Evolutionary conservation across 2,888 invertebrate species (phyloP), one percentile per base, ranked within the genome.

Genomic region (Nasonovia ribisnigri): DNA sequence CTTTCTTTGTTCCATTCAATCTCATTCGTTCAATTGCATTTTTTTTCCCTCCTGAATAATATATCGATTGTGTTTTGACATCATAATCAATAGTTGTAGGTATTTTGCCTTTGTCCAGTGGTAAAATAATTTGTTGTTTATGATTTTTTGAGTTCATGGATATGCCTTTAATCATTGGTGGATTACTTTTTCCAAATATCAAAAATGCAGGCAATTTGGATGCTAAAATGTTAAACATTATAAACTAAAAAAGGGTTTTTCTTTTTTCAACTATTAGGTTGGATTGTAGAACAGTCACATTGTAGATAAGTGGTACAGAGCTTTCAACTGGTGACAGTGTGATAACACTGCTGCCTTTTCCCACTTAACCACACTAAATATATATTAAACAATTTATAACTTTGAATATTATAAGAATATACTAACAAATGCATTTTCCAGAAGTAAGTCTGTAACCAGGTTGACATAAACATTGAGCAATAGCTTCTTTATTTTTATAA

Each of bases 61-160:
- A 97, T 90, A 98, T 96, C 95, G 96, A 96, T 94, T 96, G 96
- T 26, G 96, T 96, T 92, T 95, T 96, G 1, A 96, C 96, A 96
- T 98, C 97, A 95, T 97, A 97, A 96, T 97, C 98, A 94, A 98
- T 96, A 88, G 97, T 97, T 92, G 97, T 96, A 94, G 97, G 97
- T 95, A 97, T 96, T 88, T 96, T 96, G 43, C 97, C 96, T 95
- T 97, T 97, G 86, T 97, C 96, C 95, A 98, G 97, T 60, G 98
- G 98, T 94, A 97, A 96, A 95, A 97, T 97, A 90, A 97, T 97
- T 95, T 97, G 97, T 94, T 96, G 95, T 86, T 91, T 95, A 94
- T 95, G 95, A 94, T 95, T 95, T 90, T 95, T 94, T 20, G 95
- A 94, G 87, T 95, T 95, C 94, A 96, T 95, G 29, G 96, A 95